Conservation (phyloP, 2,113 vertebrate species). For the Ailuropoda melanoleuca region DNA sequence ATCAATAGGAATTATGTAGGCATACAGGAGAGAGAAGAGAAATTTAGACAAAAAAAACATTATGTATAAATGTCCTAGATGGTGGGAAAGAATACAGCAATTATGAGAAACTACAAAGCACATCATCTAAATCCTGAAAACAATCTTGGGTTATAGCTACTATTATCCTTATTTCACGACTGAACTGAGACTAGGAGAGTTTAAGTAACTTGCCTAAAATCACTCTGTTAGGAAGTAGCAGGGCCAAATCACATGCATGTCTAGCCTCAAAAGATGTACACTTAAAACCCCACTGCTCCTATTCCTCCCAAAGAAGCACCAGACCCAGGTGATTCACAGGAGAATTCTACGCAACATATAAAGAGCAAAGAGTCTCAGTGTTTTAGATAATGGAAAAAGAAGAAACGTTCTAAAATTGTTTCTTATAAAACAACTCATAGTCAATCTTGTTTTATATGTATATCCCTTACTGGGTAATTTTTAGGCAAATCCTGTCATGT, state of each 20-base stretch:
- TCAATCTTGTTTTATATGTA: not conserved
- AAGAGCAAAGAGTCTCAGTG: not conserved
- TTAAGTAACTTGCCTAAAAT: not conserved
- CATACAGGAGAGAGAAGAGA: not conserved
- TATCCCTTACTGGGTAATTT: not conserved
- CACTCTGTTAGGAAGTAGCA: not conserved
- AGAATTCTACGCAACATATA: not conserved
- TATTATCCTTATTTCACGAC: not conserved
- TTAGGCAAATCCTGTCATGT: not conserved
- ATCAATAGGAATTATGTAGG: not conserved
- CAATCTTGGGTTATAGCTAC: not conserved
- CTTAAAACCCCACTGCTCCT: not conserved
- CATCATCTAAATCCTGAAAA: not conserved
- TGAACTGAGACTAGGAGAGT: not conserved
- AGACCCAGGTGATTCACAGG: not conserved
- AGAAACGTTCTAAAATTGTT: not conserved
- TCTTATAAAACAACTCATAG: not conserved
- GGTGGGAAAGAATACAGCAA: not conserved
- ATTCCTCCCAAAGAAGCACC: not conserved
- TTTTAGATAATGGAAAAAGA: not conserved
- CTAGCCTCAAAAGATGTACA: not conserved
- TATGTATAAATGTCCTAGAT: not conserved
- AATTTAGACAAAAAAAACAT: not conserved
- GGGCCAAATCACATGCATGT: not conserved
- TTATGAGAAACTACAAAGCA: not conserved